Base-by-base conservation (phyloP, 2,888 invertebrate genomes). In the Chelonus formosanus region DNA sequence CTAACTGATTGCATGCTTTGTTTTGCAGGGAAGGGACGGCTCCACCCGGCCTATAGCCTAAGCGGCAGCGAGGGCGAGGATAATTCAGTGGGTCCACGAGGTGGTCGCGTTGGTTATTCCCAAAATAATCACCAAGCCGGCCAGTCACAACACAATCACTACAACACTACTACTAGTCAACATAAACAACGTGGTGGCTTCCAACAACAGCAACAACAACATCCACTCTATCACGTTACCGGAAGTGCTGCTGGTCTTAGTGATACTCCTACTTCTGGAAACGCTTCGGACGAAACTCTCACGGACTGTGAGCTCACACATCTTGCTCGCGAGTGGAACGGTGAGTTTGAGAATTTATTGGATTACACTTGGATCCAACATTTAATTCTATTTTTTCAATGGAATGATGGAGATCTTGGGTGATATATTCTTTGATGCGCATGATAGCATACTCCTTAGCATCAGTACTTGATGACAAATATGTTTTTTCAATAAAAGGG, bases 231-330 rank as follows among this genome's bases (percentile, higher is more conserved):
- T 76, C 83, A 84, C 81, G 79, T 84, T 86, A 84, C 85, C 76
- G 77, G 84, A 78, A 80, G 78, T 66, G 82, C 79, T 47, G 87
- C 89, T 73, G 88, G 91, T 78, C 87, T 93, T 76, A 90, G 92
- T 84, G 90, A 93, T 86, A 91, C 93, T 81, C 93, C 93, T 72
- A 91, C 92, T 53, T 91, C 92, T 72, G 93, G 93, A 84, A 92
- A 93, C 90, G 92, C 91, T 72, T 93, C 93, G 72, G 92, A 93
- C 89, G 92, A 92, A 50, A 93, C 93, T 35, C 88, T 93, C 78
- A 93, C 93, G 45, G 94, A 93, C 85, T 92, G 92, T 32, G 94
- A 94, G 86, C 87, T 92, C 82, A 92, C 93, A 77, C 83, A 83
- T 67, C 88, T 93, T 76, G 92, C 92, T 79, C 89, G 93, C 82